Conservation (phyloP, 2,797 vertebrate genomes). For the Myripristis jacobus region DNA sequence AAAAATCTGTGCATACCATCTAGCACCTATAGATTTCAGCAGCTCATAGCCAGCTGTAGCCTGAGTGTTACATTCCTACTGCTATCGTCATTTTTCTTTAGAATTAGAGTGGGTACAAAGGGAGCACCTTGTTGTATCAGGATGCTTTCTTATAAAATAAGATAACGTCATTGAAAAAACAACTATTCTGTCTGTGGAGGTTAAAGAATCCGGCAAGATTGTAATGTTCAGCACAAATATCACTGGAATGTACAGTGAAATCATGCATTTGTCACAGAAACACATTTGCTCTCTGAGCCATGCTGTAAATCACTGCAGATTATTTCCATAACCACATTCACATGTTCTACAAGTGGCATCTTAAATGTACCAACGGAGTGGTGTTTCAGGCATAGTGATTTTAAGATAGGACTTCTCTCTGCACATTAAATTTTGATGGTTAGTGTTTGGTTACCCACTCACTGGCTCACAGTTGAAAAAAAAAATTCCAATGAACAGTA, state of each 20-base stretch:
- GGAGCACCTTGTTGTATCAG: no score
- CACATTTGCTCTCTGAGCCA: not conserved
- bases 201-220: conserved; percentile 1
- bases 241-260: conserved; percentile 14
- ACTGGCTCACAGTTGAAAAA: not conserved
- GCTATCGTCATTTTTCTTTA: conserved; percentile 12
- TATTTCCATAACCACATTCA: not conserved
- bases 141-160: not conserved
- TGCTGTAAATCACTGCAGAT: not conserved
- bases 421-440: no score
- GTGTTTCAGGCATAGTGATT: not conserved
- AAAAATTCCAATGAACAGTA: no score
- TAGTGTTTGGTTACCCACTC: no score
- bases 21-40: not conserved
- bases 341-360: no score
- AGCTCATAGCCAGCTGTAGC: not conserved
- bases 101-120: not conserved
- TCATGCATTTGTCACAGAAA: conserved; percentile 9
- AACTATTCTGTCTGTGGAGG: not conserved
- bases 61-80: conserved; percentile 29
- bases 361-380: not conserved
- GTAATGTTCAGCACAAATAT: not conserved
- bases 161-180: not conserved
- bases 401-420: no score
- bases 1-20: not conserved